These are phyloP conservation scores for Piaya cayana DNA, from an alignment of 2,113 vertebrate genomes.

Conservation along the genomic window DNA sequence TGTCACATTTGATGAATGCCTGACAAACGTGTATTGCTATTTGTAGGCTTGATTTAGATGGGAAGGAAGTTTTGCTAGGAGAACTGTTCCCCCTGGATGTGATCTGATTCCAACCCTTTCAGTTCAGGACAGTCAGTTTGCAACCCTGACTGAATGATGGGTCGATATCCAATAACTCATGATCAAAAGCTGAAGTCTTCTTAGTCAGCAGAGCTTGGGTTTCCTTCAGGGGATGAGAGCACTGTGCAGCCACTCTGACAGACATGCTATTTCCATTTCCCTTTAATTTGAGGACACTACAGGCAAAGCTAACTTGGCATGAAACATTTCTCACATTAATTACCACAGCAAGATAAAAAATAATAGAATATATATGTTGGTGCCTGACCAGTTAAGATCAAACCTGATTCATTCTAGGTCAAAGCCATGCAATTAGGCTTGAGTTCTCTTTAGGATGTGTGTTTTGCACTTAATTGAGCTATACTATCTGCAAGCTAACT, in stretches of 20 bases:
- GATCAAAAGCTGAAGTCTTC: slow-evolving; percentile 75
- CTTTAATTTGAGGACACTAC: slow-evolving; percentile 73
- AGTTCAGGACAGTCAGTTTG: slow-evolving; percentile 57
- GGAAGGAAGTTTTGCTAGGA: slow-evolving; percentile 42
- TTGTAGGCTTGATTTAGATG: slow-evolving; percentile 66
- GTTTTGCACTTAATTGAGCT: slow-evolving; percentile 67
- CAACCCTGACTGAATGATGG: slow-evolving; percentile 69
- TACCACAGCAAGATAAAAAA: slow-evolving; percentile 69
- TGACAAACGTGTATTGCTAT: slow-evolving; percentile 69
- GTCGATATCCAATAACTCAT: slow-evolving; percentile 76
- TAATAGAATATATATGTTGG: slow-evolving; percentile 19
- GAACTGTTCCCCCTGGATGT: slow-evolving; percentile 33
- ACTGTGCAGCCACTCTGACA: slow-evolving; percentile 42
- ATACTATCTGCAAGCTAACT: slow-evolving; percentile 53
- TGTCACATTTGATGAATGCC: slow-evolving; percentile 68
- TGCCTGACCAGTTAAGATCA: slow-evolving; percentile 30
- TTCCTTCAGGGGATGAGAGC: slow-evolving; percentile 72
- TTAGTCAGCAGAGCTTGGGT: slow-evolving; percentile 72
- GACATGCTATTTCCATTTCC: slow-evolving; percentile 59
- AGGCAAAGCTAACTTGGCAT: slow-evolving; percentile 47
- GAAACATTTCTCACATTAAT: slow-evolving; percentile 70
- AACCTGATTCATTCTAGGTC: slow-evolving; percentile 58
- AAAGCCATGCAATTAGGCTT: not conserved
- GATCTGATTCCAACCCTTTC: slow-evolving; percentile 56
- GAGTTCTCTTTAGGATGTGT: not conserved